phyloP scores from a whole-genome alignment of 2,113 vertebrate species.

The Serilophus lunatus region DNA sequence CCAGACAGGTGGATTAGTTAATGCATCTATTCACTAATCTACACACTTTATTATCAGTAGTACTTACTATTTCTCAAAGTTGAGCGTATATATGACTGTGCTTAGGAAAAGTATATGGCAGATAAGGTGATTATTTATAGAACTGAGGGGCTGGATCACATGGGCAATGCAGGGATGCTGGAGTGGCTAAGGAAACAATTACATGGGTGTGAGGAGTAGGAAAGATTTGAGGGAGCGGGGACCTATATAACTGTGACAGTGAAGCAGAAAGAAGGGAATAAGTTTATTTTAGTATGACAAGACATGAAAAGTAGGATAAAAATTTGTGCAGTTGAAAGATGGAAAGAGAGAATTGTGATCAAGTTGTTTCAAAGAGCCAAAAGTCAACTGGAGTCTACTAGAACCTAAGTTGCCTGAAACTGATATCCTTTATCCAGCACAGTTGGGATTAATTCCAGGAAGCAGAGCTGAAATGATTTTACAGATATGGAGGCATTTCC shows the following conservation, averaged over 20 bases:
- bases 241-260: background rate
- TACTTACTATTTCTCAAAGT: background rate
- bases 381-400: background rate
- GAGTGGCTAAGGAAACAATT: background rate
- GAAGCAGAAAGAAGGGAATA: background rate
- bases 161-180: background rate
- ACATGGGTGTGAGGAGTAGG: background rate
- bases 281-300: background rate
- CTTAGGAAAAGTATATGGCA: background rate
- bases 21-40: background rate
- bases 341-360: background rate
- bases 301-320: background rate
- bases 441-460: background rate
- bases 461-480: background rate
- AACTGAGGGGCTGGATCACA: background rate
- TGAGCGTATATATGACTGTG: background rate
- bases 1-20: background rate
- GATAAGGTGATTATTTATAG: background rate
- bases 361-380: background rate
- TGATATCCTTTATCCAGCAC: background rate
- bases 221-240: background rate
- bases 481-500: background rate
- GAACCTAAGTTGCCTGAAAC: background rate
- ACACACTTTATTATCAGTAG: background rate
- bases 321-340: background rate